A percentile compares a stretch with the other conserved stretches of the same genome.
phyloP scores from a whole-genome alignment of 2,888 invertebrate species.

The Apodemia mormo region DNA sequence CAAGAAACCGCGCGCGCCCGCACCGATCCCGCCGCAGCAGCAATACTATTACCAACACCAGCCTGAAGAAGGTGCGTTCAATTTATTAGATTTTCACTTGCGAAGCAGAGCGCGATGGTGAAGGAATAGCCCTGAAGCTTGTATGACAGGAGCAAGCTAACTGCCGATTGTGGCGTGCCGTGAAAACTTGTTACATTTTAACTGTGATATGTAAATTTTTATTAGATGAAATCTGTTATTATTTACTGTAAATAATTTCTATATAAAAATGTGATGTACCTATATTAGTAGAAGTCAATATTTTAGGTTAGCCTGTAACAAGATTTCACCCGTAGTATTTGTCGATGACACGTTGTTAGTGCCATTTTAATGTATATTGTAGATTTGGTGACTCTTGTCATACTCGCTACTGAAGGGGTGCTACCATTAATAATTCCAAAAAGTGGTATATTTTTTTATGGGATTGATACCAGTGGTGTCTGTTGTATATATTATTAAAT shows the following conservation, averaged over 20 bases:
- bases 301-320: slow-evolving; percentile 80
- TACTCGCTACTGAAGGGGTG: slow-evolving; percentile 83
- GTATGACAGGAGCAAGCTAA: slow-evolving; percentile 82
- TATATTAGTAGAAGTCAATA: slow-evolving; percentile 61
- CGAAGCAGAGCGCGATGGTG: slow-evolving; percentile 83
- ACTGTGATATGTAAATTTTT: slow-evolving; percentile 80
- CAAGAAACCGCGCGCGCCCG: slow-evolving; percentile 73
- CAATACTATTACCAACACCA: slow-evolving; percentile 82
- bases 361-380: slow-evolving; percentile 80
- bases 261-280: slow-evolving; percentile 71
- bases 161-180: slow-evolving; percentile 66
- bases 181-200: slow-evolving; percentile 82
- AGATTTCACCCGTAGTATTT: slow-evolving; percentile 77
- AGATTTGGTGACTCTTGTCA: slow-evolving; percentile 82
- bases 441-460: slow-evolving; percentile 81
- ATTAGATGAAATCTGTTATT: slow-evolving; percentile 78
- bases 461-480: slow-evolving; percentile 79
- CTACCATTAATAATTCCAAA: slow-evolving; percentile 82
- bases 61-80: slow-evolving; percentile 83
- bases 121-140: slow-evolving; percentile 82
- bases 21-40: slow-evolving; percentile 72
- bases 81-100: slow-evolving; percentile 81
- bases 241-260: slow-evolving; percentile 74
- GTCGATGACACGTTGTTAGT: slow-evolving; percentile 78
- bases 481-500: slow-evolving; percentile 73